phyloP scores from a whole-genome alignment of 2,113 vertebrate genomes.

The Syngnathoides biaculeatus region DNA sequence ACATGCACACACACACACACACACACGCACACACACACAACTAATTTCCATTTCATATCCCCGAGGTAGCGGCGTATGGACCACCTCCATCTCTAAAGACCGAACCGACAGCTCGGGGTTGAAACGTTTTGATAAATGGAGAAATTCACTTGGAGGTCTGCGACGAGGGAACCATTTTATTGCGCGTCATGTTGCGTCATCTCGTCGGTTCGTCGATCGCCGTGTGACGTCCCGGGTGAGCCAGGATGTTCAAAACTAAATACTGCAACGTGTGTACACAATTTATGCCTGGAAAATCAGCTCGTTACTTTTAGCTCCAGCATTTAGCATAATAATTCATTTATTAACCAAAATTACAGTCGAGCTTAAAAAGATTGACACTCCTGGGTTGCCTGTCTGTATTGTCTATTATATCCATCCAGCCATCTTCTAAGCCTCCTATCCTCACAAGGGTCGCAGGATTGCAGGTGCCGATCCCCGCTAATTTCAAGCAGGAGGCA shows the following conservation, averaged over 20 bases:
- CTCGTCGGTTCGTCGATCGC: not conserved
- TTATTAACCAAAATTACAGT: not conserved
- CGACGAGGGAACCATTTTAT: not conserved
- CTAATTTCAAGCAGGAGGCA: too few relatives aligned
- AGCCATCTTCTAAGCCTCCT: too few relatives aligned
- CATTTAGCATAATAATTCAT: not conserved
- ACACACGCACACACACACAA: constrained; percentile 14
- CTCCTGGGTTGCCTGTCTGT: too few relatives aligned
- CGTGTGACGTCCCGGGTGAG: not conserved
- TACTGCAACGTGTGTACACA: not conserved
- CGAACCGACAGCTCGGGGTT: constrained; percentile 16
- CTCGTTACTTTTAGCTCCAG: not conserved
- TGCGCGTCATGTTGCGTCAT: not conserved
- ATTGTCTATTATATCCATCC: too few relatives aligned
- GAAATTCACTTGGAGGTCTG: constrained; percentile 12
- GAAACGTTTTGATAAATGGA: constrained; percentile 33
- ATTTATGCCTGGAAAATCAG: not conserved
- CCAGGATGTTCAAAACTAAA: not conserved
- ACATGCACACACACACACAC: constrained; percentile 18
- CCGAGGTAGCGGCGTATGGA: constrained; percentile 30
- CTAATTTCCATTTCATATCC: constrained; percentile 48
- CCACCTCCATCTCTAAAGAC: constrained; percentile 35
- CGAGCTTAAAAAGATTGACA: too few relatives aligned
- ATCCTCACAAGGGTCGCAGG: too few relatives aligned
- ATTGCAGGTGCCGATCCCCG: too few relatives aligned